Base-by-base conservation (phyloP, 2,113 vertebrate species). In the Isurus oxyrinchus region DNA sequence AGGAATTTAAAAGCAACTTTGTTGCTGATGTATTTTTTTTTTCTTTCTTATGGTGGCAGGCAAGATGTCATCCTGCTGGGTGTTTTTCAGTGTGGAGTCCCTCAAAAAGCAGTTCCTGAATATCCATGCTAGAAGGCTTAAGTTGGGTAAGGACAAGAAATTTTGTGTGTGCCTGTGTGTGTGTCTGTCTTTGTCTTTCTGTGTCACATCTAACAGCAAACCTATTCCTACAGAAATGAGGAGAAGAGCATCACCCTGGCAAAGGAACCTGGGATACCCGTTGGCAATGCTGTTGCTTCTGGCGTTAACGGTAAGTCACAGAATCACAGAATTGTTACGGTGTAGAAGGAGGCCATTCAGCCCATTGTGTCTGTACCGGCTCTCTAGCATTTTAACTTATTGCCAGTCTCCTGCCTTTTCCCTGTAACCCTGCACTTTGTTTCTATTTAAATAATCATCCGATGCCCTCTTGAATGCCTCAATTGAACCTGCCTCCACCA, bases 211-310 rank as follows among this genome's bases (percentile, higher is more conserved):
- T 63, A 94, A 94, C 90, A 69, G 8, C 35, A 90, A 40, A 69
- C 2, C 25, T 21, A 57, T 96, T 88, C 53, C 16, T 13, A 1
- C 97, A 99, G 99, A 99, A 97, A 98, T 98, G 97, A 98, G 99
- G 21, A 97, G 97, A 96, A 99, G 97, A 97, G 99, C 99, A 0
- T 99, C 99, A 0, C 98, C 98, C 59, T 99, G 99, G 99, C 99
- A 99, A 96, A 98, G 99, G 67, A 99, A 99, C 97, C 97, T 99
- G 97, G 98, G 98, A 96, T 99, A 99, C 97, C 99, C 99, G 0
- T 97, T 99, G 97, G 99, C 98, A 96, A 99, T 99, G 99, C 97
- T 99, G 57, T 97, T 98, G 95, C 98, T 99, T 44, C 98, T 99
- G 44, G 98, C 98, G 0, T 97, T 99, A 96, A 99, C 99, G 0